Percentiles rank a stretch among this genome's conserved stretches.
These are phyloP conservation scores for Apamea anceps DNA, from an alignment of 2,888 invertebrate species.

Conservation along the genomic window DNA sequence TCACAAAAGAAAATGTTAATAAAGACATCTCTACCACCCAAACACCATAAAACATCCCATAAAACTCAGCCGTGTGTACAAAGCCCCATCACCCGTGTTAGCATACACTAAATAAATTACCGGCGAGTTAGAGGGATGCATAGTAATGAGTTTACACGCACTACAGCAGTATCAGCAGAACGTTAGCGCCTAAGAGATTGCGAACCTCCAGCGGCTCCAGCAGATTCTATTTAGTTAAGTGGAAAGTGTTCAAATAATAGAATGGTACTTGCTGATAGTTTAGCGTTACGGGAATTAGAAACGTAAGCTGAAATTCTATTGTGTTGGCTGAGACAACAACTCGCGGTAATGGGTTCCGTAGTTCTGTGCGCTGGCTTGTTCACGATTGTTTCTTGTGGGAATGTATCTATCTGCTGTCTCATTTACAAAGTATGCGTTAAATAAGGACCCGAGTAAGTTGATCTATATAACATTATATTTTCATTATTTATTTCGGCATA, in stretches of 20 bases:
- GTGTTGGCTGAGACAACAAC: slow-evolving; percentile 52
- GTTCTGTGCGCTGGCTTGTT: slow-evolving; percentile 4
- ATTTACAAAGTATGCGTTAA: slow-evolving; percentile 6
- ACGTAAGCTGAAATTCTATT: slow-evolving; percentile 63
- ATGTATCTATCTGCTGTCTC: neutral
- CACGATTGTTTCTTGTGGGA: slow-evolving; percentile 12
- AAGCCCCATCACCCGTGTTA: slow-evolving; percentile 50
- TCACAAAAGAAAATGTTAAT: slow-evolving; percentile 11
- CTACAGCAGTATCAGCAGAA: slow-evolving; percentile 55
- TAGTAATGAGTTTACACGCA: slow-evolving; percentile 62
- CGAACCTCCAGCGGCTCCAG: slow-evolving; percentile 35
- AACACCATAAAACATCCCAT: slow-evolving; percentile 28
- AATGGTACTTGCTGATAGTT: slow-evolving; percentile 59
- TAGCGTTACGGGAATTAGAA: slow-evolving; percentile 61
- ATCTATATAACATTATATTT: neutral
- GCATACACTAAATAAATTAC: slow-evolving; percentile 69
- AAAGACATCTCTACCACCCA: slow-evolving; percentile 24
- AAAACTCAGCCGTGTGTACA: slow-evolving; percentile 24
- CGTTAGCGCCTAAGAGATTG: slow-evolving; percentile 62
- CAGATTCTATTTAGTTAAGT: slow-evolving; percentile 61
- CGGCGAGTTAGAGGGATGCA: slow-evolving; percentile 61
- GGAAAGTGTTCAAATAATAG: slow-evolving; percentile 61
- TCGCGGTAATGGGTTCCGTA: slow-evolving; percentile 50
- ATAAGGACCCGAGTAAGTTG: neutral
- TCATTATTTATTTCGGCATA: neutral